Evolutionary conservation across 2,113 vertebrate species (phyloP), one percentile per base, ranked within the genome.

Genomic region (Notechis scutatus): DNA sequence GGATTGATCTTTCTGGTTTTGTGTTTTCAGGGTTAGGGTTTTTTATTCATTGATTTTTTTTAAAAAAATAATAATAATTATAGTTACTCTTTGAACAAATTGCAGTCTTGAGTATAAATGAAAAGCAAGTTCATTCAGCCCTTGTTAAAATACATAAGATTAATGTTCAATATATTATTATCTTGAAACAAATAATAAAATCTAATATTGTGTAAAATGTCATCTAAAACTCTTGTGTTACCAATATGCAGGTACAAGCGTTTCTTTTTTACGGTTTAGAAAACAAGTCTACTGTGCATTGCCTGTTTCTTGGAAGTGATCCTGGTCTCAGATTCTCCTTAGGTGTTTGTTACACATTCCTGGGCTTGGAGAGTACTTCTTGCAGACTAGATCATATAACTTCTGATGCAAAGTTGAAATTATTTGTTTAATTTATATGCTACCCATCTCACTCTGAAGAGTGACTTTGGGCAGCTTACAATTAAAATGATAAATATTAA

Each of bases 1-100:
- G 20, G 42, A 86, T 92, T 93, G 9, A 12, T 93, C 26, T 93
- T 91, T 0, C 0, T 91, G 81, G 64, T 92, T 95, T 94, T n/a
- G 90, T 91, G 92, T 96, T 92, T 96, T 94, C 93, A 95, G 0
- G 14, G 64, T 24, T 93, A 20, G 15, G n/a, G 42, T 88, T 81
- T 94, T 56, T 93, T 87, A 91, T 54, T 94, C 92, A 93, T 93
- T 94, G 47, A 91, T 94, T 34, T 96, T 93, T 12, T 4, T n/a
- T n/a, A n/a, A 29, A 93, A 74, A 74, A 74, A 74, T 1, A 20
- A n/a, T n/a, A n/a, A 74, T 34, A 74, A 74, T 39, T 74, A 81
- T 69, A 64, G 26, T 10, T 87, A 81, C 47, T 56, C 29, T 54
- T n/a, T n/a, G 56, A 88, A 55, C 61, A 93, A 93, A 90, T 95